Evolutionary conservation across 2,113 vertebrate species (phyloP).

Genomic region (Gasterosteus nipponicus): DNA sequence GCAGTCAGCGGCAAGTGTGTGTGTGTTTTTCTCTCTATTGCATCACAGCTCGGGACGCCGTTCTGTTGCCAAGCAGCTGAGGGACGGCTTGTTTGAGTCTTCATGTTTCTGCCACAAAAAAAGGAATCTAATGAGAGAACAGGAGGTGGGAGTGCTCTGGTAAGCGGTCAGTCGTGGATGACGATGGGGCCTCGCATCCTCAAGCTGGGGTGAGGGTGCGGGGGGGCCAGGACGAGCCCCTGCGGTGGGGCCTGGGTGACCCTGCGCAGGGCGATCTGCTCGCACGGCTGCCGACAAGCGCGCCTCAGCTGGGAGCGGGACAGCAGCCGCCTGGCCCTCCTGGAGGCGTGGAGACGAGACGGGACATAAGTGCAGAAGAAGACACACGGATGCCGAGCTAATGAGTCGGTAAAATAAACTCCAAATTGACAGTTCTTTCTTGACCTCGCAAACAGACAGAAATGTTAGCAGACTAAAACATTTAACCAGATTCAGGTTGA

Average conservation of each 20-base stretch:
- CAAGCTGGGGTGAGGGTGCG: conserved; percentile 84
- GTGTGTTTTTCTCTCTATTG: conserved; percentile 43
- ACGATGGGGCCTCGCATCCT: conserved; percentile 86
- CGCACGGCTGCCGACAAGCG: conserved; percentile 84
- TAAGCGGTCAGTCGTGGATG: conserved; percentile 81
- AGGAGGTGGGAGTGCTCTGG: conserved; percentile 23
- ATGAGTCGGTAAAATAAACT: neutral
- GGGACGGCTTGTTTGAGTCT: conserved; percentile 25
- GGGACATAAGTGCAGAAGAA: conserved; percentile 51
- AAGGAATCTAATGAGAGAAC: conserved; percentile 21
- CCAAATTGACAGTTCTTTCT: neutral
- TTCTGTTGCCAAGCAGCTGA: conserved; percentile 39
- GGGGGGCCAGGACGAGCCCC: conserved; percentile 78
- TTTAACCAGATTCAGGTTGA: neutral
- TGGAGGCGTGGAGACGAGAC: conserved; percentile 53
- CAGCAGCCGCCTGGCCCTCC: conserved; percentile 83
- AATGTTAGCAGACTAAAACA: neutral
- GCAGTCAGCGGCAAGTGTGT: conserved; percentile 49
- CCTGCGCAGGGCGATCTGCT: conserved; percentile 83
- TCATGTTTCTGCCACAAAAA: conserved; percentile 16
- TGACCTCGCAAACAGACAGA: neutral
- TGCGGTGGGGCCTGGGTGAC: conserved; percentile 76
- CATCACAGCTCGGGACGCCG: conserved; percentile 48
- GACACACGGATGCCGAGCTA: neutral
- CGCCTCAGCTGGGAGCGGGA: conserved; percentile 84